These are phyloP conservation scores for Pseudorasbora parva DNA, from an alignment of 2,113 vertebrate genomes.

Conservation along the genomic window DNA sequence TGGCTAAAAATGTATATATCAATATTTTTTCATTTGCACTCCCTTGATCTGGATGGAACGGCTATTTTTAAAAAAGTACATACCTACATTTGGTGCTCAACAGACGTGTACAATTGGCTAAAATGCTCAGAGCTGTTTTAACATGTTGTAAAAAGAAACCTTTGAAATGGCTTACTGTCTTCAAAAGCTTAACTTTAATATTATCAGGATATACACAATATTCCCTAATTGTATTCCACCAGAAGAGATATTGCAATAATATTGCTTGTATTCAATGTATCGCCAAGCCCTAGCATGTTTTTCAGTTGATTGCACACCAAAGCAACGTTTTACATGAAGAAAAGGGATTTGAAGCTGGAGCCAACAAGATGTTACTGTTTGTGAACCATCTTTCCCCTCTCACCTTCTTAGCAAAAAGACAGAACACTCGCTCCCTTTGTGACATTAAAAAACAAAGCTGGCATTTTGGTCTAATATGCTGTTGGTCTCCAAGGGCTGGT, in stretches of 20 bases:
- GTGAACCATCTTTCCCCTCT: neutral
- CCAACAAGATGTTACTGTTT: neutral
- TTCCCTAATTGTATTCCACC: neutral
- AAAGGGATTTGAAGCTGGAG: neutral
- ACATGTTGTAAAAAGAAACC: neutral
- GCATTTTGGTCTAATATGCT: conserved; percentile 32
- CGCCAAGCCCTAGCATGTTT: neutral
- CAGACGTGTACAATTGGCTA: neutral
- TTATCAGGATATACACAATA: neutral
- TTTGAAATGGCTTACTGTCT: neutral
- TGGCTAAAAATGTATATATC: neutral
- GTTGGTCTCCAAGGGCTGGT: conserved; percentile 15
- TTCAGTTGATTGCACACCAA: conserved; percentile 4
- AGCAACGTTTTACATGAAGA: neutral
- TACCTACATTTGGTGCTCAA: no score
- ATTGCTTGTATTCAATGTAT: neutral
- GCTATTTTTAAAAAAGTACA: no score
- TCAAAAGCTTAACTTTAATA: neutral
- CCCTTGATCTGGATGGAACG: no score
- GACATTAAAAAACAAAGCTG: conserved; percentile 13
- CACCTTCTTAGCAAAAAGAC: neutral
- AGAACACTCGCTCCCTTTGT: neutral
- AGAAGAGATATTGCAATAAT: neutral
- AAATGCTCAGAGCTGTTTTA: neutral
- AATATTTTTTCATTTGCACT: neutral